Evolutionary conservation across 2,888 invertebrate genomes (phyloP).

Genomic region (Bombylius discolor): DNA sequence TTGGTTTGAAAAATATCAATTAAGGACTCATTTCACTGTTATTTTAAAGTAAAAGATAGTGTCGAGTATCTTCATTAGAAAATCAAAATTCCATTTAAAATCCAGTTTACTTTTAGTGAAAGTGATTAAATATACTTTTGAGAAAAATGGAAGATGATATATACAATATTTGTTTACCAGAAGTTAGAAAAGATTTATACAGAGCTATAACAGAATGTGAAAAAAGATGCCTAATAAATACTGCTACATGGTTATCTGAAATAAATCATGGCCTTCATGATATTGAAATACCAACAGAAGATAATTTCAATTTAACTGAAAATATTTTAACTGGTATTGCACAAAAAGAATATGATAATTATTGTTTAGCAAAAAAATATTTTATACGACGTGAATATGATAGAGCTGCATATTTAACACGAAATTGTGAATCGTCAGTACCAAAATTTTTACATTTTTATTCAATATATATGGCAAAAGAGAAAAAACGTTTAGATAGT

Average conservation of each 20-base stretch:
- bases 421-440: constrained; percentile 54
- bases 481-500: constrained; percentile 80
- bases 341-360: constrained; percentile 48
- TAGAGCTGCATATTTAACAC: constrained; percentile 65
- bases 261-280: constrained; percentile 63
- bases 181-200: constrained; percentile 51
- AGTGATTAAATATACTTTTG: too few relatives aligned
- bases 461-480: constrained; percentile 74
- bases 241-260: constrained; percentile 81
- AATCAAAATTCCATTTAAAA: too few relatives aligned
- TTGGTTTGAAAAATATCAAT: too few relatives aligned
- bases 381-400: constrained; percentile 88
- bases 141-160: constrained; percentile 25
- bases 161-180: constrained; percentile 41
- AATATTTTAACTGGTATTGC: constrained; percentile 33
- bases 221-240: constrained; percentile 64
- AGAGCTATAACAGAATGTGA: constrained; percentile 58
- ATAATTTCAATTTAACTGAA: constrained; percentile 36
- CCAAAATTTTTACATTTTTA: constrained; percentile 75
- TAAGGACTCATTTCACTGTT: too few relatives aligned
- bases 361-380: constrained; percentile 70
- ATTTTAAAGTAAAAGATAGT: too few relatives aligned
- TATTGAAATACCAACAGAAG: constrained; percentile 38
- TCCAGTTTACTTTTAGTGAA: too few relatives aligned
- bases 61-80: too few relatives aligned